These are phyloP conservation scores for Metridium senile DNA, from an alignment of 92 coral and sea anemone genomes.

Conservation along the genomic window DNA sequence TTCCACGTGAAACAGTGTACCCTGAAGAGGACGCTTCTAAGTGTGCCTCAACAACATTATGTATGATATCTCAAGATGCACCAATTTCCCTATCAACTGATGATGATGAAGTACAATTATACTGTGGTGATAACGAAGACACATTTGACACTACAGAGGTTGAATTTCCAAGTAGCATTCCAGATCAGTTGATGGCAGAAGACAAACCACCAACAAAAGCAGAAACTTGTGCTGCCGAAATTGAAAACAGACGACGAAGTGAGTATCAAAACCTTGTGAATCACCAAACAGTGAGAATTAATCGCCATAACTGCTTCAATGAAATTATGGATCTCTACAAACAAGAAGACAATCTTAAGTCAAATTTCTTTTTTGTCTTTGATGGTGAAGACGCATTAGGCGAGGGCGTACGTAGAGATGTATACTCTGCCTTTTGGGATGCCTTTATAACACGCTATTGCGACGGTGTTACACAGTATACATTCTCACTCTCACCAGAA, in stretches of 20 bases:
- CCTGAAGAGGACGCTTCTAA: conserved; percentile 23
- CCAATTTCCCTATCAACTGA: conserved; percentile 22
- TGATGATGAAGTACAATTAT: conserved; percentile 29
- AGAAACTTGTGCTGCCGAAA: conserved; percentile 12
- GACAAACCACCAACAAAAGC: conserved; percentile 19
- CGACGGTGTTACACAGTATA: conserved; percentile 55
- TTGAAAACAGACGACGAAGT: conserved; percentile 12
- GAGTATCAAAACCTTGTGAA: conserved; percentile 12
- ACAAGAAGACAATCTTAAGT: conserved; percentile 20
- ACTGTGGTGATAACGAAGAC: conserved; percentile 16
- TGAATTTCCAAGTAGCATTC: background rate
- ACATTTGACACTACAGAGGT: conserved; percentile 12
- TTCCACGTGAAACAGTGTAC: conserved; percentile 15
- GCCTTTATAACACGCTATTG: conserved; percentile 55
- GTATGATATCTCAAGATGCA: conserved; percentile 5
- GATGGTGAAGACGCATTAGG: conserved; percentile 55
- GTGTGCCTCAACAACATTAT: conserved; percentile 14
- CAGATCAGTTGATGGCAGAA: conserved; percentile 40
- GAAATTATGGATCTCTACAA: conserved; percentile 47
- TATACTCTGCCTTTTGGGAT: conserved; percentile 63
- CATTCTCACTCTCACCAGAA: conserved; percentile 46
- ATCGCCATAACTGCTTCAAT: conserved; percentile 51
- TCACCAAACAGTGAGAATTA: conserved; percentile 4
- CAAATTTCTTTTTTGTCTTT: conserved; percentile 31
- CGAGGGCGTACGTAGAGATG: conserved; percentile 65